Evolutionary conservation across 2,888 invertebrate genomes (phyloP).

Genomic region (Apomyelois bistriatella): DNA sequence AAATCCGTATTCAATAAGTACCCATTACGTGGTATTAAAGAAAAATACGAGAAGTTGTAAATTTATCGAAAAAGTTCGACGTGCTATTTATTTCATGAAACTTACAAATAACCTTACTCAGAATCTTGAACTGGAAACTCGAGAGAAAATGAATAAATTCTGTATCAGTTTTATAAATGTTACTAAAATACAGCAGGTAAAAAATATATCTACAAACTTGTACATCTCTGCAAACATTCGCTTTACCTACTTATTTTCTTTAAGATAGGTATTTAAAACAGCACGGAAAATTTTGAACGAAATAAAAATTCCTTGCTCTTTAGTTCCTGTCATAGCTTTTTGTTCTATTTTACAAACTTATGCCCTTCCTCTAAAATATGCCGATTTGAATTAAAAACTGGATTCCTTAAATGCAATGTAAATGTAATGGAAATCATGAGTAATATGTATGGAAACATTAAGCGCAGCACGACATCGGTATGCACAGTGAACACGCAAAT

Average conservation of each 20-base stretch:
- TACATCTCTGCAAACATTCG: too few relatives aligned
- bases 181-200: too few relatives aligned
- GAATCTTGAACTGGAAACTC: neutral
- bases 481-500: constrained; percentile 8
- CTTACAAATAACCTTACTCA: neutral
- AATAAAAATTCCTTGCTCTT: too few relatives aligned
- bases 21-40: neutral
- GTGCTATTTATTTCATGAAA: constrained; percentile 1
- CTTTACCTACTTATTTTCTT: too few relatives aligned
- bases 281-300: too few relatives aligned
- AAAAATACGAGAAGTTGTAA: constrained; percentile 4
- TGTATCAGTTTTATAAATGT: too few relatives aligned
- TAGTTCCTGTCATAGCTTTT: too few relatives aligned
- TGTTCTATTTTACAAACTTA: too few relatives aligned
- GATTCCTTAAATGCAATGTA: neutral
- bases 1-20: neutral
- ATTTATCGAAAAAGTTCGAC: neutral
- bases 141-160: neutral
- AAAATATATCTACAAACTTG: too few relatives aligned
- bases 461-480: constrained; percentile 6
- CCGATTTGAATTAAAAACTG: neutral
- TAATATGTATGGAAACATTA: neutral
- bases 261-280: too few relatives aligned
- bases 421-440: neutral
- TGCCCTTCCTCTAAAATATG: neutral